phyloP scores from a whole-genome alignment of 2,113 vertebrate genomes.

The Plecturocebus donacophilus region DNA sequence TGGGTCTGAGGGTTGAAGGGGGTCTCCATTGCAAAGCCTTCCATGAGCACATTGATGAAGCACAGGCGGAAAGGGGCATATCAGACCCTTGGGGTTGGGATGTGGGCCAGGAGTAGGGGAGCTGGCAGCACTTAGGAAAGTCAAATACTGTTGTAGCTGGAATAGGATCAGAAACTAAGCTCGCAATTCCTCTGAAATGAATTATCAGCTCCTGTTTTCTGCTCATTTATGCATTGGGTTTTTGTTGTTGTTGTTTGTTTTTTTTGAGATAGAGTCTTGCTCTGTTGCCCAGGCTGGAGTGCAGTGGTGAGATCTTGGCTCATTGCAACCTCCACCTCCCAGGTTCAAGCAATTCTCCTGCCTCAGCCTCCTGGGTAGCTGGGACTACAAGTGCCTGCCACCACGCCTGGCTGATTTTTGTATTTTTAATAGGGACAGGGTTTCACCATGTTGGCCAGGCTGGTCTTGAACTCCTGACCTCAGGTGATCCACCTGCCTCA shows the following conservation, averaged over 20 bases:
- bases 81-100: background rate
- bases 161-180: background rate
- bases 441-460: background rate
- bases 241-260: background rate
- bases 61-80: background rate
- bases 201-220: background rate
- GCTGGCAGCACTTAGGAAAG: background rate
- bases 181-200: background rate
- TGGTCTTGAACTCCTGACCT: background rate
- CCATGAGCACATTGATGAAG: background rate
- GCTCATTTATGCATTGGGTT: background rate
- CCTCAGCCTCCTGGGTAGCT: background rate
- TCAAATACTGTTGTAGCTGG: background rate
- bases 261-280: background rate
- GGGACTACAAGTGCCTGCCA: background rate
- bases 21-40: background rate
- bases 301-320: background rate
- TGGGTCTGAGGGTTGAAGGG: background rate
- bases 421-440: background rate
- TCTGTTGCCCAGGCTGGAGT: background rate
- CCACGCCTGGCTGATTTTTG: background rate
- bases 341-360: background rate
- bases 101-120: no score
- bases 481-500: background rate
- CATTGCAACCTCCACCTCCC: background rate